Evolutionary conservation across 2,113 vertebrate species (phyloP).

Genomic region (Australoheros scitulus): DNA sequence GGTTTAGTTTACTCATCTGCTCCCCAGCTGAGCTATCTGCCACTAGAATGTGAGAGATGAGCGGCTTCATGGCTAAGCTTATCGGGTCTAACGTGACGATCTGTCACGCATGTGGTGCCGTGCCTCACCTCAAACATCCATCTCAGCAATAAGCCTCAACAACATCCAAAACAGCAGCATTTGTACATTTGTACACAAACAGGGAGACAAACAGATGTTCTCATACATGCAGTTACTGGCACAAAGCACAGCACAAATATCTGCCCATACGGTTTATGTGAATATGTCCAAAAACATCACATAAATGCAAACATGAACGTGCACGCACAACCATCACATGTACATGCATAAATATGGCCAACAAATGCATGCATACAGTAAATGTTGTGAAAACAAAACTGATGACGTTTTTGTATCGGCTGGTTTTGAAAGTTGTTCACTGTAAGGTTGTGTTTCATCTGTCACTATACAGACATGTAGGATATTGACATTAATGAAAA

Average conservation of each 20-base stretch:
- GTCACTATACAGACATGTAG: neutral
- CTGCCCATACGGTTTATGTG: constrained; percentile 4
- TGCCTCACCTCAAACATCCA: constrained; percentile 55
- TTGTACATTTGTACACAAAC: constrained; percentile 44
- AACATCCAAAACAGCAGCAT: constrained; percentile 48
- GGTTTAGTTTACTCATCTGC: constrained; percentile 44
- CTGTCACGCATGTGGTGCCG: constrained; percentile 65
- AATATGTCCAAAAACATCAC: constrained; percentile 1
- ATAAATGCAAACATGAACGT: constrained; percentile 1
- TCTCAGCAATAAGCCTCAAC: constrained; percentile 45
- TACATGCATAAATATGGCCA: constrained; percentile 24
- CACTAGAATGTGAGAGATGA: constrained; percentile 55
- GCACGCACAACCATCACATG: constrained; percentile 41
- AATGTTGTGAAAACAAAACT: neutral
- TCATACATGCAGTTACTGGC: constrained; percentile 1
- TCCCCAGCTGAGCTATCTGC: constrained; percentile 61
- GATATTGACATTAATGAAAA: neutral
- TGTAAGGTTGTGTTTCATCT: neutral
- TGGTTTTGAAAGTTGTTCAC: neutral
- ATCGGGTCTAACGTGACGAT: constrained; percentile 45
- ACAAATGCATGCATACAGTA: constrained; percentile 48
- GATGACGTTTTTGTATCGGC: constrained; percentile 6
- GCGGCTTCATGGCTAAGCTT: constrained; percentile 49
- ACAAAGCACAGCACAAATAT: neutral
- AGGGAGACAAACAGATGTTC: constrained; percentile 9